phyloP scores from a whole-genome alignment of 2,888 invertebrate species.

The Pyralis farinalis region DNA sequence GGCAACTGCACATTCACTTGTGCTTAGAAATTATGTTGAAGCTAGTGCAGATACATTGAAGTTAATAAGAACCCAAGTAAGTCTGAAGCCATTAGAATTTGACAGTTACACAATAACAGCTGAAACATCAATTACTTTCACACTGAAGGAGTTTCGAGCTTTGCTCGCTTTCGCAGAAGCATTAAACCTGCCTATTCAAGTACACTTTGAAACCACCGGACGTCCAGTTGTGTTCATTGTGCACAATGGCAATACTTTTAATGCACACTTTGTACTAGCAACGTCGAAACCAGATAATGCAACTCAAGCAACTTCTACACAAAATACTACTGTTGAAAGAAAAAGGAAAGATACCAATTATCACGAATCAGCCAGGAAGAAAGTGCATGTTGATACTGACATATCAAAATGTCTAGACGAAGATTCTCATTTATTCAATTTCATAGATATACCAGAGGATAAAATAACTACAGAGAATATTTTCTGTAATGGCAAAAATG shows the following conservation, averaged over 20 bases:
- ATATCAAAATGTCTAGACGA: slow-evolving; percentile 65
- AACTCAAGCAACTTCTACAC: slow-evolving; percentile 54
- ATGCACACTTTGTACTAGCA: slow-evolving; percentile 90
- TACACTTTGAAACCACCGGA: slow-evolving; percentile 90
- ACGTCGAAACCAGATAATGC: slow-evolving; percentile 83
- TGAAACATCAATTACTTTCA: slow-evolving; percentile 90
- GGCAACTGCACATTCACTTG: slow-evolving; percentile 82
- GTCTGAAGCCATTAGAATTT: slow-evolving; percentile 87
- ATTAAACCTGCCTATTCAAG: slow-evolving; percentile 83
- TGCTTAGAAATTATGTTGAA: slow-evolving; percentile 90
- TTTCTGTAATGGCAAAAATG: slow-evolving; percentile 20
- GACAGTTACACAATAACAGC: slow-evolving; percentile 82
- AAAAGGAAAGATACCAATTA: slow-evolving; percentile 43
- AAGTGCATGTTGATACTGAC: slow-evolving; percentile 57
- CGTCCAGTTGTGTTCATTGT: slow-evolving; percentile 88
- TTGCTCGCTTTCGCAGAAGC: slow-evolving; percentile 90
- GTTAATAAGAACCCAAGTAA: slow-evolving; percentile 89
- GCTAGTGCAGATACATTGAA: slow-evolving; percentile 83
- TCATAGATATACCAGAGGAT: slow-evolving; percentile 64
- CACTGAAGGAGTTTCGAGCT: slow-evolving; percentile 91
- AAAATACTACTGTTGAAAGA: slow-evolving; percentile 55
- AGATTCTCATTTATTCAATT: slow-evolving; percentile 73
- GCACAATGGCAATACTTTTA: slow-evolving; percentile 87
- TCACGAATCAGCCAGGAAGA: slow-evolving; percentile 48
- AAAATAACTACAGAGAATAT: slow-evolving; percentile 16